Evolutionary conservation across 2,888 invertebrate species (phyloP).

Genomic region (Cenopis cana): DNA sequence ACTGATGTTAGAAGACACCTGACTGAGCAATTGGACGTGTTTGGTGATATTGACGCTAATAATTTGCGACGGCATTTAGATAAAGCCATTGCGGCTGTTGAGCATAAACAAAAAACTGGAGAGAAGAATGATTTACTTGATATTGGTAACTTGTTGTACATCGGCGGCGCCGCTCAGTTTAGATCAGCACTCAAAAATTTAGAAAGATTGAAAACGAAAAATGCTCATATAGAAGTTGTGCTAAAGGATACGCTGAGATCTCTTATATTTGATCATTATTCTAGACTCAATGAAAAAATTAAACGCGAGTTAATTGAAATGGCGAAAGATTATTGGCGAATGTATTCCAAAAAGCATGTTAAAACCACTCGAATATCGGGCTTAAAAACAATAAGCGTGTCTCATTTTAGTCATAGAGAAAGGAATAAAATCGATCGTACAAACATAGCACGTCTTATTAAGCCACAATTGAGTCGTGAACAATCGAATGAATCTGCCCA

Average conservation of each 20-base stretch:
- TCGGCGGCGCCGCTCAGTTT: slow-evolving; percentile 50
- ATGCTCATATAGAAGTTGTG: slow-evolving; percentile 50
- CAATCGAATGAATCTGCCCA: neutral
- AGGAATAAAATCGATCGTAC: neutral
- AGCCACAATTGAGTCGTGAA: neutral
- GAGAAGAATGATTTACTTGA: slow-evolving; percentile 49
- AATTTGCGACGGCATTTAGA: slow-evolving; percentile 52
- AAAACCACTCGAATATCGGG: neutral
- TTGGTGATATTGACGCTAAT: slow-evolving; percentile 48
- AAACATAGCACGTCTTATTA: neutral
- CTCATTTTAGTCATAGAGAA: neutral
- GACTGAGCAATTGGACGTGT: slow-evolving; percentile 48
- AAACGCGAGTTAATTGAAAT: slow-evolving; percentile 52
- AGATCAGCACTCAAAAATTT: slow-evolving; percentile 11
- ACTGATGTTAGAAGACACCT: slow-evolving; percentile 51
- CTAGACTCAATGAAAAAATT: slow-evolving; percentile 52
- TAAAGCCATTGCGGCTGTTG: slow-evolving; percentile 43
- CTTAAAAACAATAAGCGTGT: neutral
- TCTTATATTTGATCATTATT: slow-evolving; percentile 61
- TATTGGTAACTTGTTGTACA: slow-evolving; percentile 61
- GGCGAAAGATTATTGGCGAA: slow-evolving; percentile 42
- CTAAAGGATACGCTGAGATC: slow-evolving; percentile 53
- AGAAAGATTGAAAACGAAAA: slow-evolving; percentile 47
- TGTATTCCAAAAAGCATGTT: neutral
- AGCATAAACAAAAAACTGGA: slow-evolving; percentile 45